Evolutionary conservation across 2,888 invertebrate species (phyloP).

Genomic region (Perithous albicinctus): DNA sequence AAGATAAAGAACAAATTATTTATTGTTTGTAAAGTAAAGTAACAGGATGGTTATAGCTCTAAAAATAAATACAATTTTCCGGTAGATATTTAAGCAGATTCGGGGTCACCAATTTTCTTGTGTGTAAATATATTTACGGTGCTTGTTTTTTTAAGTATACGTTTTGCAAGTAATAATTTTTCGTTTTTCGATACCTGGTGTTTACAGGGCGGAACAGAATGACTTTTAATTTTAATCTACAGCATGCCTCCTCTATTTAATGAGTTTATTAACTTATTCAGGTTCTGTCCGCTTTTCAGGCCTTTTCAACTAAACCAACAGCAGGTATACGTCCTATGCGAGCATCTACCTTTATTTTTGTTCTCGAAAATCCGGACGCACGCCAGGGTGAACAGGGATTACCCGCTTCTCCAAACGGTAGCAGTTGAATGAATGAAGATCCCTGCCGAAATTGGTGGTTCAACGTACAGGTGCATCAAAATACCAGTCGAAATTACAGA

Average conservation of each 20-base stretch:
- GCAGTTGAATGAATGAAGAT: conserved; percentile 65
- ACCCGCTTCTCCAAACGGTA: conserved; percentile 27
- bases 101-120: background rate
- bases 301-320: background rate
- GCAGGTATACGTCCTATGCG: conserved; percentile 10
- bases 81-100: too few relatives aligned
- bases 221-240: background rate
- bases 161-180: background rate
- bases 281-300: background rate
- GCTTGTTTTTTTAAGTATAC: background rate
- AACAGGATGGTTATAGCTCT: too few relatives aligned
- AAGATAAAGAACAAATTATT: too few relatives aligned
- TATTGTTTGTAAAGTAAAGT: too few relatives aligned
- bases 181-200: background rate
- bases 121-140: background rate
- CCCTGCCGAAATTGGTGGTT: conserved; percentile 71
- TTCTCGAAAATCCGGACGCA: conserved; percentile 57
- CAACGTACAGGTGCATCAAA: conserved; percentile 75
- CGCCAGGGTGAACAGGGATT: conserved; percentile 51
- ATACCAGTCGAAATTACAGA: conserved; percentile 58
- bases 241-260: background rate
- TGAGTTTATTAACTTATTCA: conserved; percentile 21
- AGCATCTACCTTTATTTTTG: conserved; percentile 5
- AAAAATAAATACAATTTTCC: too few relatives aligned
- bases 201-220: background rate